phyloP scores from a whole-genome alignment of 2,797 vertebrate genomes.

The Gadopsis bispinosus region DNA sequence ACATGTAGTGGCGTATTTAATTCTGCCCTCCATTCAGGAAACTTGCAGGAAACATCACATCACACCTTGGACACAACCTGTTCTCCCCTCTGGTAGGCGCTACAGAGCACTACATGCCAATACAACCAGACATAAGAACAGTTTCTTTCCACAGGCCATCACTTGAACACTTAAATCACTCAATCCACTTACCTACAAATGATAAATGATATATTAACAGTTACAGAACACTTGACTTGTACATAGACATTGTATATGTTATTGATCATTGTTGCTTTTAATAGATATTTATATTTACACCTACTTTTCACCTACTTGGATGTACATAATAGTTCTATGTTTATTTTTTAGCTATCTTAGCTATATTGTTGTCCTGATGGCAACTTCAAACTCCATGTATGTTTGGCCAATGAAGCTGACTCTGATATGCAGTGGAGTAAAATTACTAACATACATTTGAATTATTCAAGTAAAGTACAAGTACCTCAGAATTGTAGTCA shows the following conservation, averaged over 20 bases:
- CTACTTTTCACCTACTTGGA: background rate
- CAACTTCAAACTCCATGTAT: too few relatives aligned
- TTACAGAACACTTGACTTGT: too few relatives aligned
- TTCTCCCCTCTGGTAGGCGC: background rate
- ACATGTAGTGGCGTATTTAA: background rate
- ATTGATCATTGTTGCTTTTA: too few relatives aligned
- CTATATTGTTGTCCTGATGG: background rate
- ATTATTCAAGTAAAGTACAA: background rate
- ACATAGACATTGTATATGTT: background rate
- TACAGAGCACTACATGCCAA: background rate
- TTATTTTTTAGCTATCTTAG: background rate
- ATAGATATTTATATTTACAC: background rate
- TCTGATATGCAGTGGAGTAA: background rate
- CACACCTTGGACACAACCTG: background rate
- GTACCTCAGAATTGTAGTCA: background rate
- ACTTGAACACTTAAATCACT: background rate
- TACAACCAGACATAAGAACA: background rate
- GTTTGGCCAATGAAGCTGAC: background rate
- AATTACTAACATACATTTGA: background rate
- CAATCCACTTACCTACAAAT: too few relatives aligned
- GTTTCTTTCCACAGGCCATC: background rate
- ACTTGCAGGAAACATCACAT: background rate
- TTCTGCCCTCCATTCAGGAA: background rate
- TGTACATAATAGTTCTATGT: background rate
- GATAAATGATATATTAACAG: too few relatives aligned